phyloP scores from a whole-genome alignment of 2,113 vertebrate genomes.

The Caranx ignobilis region DNA sequence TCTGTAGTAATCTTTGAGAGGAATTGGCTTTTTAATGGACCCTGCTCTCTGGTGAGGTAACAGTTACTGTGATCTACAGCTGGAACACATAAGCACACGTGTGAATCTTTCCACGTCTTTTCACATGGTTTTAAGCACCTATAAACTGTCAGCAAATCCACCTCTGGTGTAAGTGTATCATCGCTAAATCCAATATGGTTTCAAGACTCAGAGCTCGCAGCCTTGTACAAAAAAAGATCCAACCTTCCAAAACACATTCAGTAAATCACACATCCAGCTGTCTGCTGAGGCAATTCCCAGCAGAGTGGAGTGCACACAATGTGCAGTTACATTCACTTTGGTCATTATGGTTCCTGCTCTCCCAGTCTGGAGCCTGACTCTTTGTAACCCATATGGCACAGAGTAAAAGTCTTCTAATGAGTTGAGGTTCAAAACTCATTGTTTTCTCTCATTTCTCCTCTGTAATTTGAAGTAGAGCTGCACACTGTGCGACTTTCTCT shows the following conservation, averaged over 20 bases:
- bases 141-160: constrained; percentile 27
- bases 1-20: constrained; percentile 52
- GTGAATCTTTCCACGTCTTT: constrained; percentile 37
- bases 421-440: constrained; percentile 34
- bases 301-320: constrained; percentile 29
- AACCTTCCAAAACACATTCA: constrained; percentile 10
- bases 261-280: constrained; percentile 38
- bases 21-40: constrained; percentile 63
- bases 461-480: constrained; percentile 30
- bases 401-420: constrained; percentile 34
- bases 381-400: constrained; percentile 27
- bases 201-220: constrained; percentile 18
- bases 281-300: constrained; percentile 22
- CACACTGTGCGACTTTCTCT: background rate
- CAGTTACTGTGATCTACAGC: constrained; percentile 62
- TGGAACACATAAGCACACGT: constrained; percentile 16
- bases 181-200: constrained; percentile 23
- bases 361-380: constrained; percentile 18
- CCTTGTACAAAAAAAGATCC: constrained; percentile 8
- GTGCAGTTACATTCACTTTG: constrained; percentile 26
- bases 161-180: background rate
- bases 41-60: constrained; percentile 44
- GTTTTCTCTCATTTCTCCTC: constrained; percentile 17
- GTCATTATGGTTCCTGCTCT: constrained; percentile 49
- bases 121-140: constrained; percentile 26